Base-by-base conservation (phyloP, 2,888 invertebrate species). In the Eulithis testata region DNA sequence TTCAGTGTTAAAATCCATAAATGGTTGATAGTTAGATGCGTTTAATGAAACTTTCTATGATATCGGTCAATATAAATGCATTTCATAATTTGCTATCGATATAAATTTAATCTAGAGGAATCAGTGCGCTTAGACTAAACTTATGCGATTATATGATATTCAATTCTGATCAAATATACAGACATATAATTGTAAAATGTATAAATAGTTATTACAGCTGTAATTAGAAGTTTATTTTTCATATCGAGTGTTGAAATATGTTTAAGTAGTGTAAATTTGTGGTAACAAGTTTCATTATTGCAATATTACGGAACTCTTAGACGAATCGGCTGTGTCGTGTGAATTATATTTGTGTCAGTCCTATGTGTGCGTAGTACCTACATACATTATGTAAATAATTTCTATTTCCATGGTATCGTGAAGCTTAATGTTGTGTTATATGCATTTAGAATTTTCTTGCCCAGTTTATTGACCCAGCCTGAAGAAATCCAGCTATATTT, bases 141-240 rank as follows among this genome's bases (percentile, higher is more conserved):
- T 82, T 78, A 87, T 79, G 86, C 88, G 82, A 81, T 85, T 83
- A 5, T 84, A 84, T 65, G 14, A 77, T 85, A 83, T 77, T 81
- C 81, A 79, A 82, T 76, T 82, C 81, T 80, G 77, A 83, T 81
- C 85, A 88, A 85, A 83, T 85, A 85, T 83, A 84, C 81, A 84
- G 82, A 86, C 85, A 85, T 87, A 87, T 60, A 63, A 61, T 85
- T 88, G 82, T 91, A 90, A 89, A 92, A 91, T 92, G 91, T 92
- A 92, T 90, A 93, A 91, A 92, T 93, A 93, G 91, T 91, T 93
- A 92, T 91, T 91, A 91, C 93, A 89, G 88, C 91, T 89, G 90
- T 92, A 93, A 90, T 92, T 92, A 93, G 92, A 89, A 85, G 90
- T 92, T 93, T 93, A 93, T 92, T 93, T 93, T 93, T 93, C 91